Evolutionary conservation across 2,113 vertebrate genomes (phyloP).

Genomic region (Saguinus midas): DNA sequence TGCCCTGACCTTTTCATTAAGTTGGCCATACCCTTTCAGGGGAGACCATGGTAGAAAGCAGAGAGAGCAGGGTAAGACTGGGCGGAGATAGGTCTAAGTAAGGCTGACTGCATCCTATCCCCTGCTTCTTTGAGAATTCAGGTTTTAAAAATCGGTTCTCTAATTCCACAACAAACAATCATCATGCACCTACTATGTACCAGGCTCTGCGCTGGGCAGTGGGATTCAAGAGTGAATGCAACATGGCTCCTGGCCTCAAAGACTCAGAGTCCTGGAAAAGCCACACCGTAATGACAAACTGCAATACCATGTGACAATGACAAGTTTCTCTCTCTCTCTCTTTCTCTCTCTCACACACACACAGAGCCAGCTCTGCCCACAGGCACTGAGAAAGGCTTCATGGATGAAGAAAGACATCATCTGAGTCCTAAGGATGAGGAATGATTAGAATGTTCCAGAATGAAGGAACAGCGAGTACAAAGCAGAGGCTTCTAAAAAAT

Average conservation of each 20-base stretch:
- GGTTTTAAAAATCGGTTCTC: neutral
- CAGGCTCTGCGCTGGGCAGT: neutral
- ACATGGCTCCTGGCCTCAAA: neutral
- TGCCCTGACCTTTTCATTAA: neutral
- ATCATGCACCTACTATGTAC: rapidly evolving
- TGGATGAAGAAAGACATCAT: neutral
- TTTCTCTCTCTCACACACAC: neutral
- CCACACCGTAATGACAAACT: neutral
- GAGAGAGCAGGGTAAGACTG: neutral
- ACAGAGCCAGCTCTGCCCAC: neutral
- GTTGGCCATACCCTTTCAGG: neutral
- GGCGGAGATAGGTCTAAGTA: too few relatives aligned
- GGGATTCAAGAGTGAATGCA: neutral
- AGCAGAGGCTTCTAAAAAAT: too few relatives aligned
- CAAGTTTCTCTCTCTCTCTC: neutral
- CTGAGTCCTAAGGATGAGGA: too few relatives aligned
- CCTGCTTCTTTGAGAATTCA: neutral
- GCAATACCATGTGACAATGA: neutral
- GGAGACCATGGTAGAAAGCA: neutral
- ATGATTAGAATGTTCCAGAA: too few relatives aligned
- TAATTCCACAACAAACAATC: neutral
- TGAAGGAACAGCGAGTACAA: too few relatives aligned
- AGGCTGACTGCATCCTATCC: neutral
- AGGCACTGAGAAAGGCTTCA: neutral
- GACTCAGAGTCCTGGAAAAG: neutral